Base-by-base conservation (phyloP, 2,888 invertebrate genomes). In the Polia nebulosa region DNA sequence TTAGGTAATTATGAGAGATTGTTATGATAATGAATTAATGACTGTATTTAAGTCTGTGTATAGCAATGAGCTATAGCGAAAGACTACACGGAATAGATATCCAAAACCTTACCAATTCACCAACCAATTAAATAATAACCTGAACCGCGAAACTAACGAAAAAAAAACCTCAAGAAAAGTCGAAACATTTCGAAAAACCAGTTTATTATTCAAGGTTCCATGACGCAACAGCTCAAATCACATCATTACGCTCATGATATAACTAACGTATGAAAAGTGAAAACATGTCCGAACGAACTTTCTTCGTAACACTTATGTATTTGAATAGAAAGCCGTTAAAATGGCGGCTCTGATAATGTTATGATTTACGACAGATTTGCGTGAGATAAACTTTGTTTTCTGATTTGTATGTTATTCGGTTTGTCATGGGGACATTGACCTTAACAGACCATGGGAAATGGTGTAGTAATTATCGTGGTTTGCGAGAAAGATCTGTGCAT, bases 241-340 rank as follows among this genome's bases (percentile, higher is more conserved):
- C 78, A 82, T 79, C 51, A 85, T 87, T 85, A 86, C 82, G 57
- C 8, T 44, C 77, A 78, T 87, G 86, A 86, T 85, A 87, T 87
- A 87, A 85, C 71, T 87, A 87, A 85, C 71, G 58, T 73, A 88
- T 83, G 85, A 87, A 92, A 92, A 93, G 93, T 92, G 92, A 93
- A 92, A 92, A 89, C 87, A 78, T 77, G 78, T 56, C 75, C 65
- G 66, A 71, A 72, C 83, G 20, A 57, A 92, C 93, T 93, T 93
- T 93, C 93, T 90, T 91, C 85, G 89, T 74, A 67, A 74, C 75
- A 89, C 87, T 88, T 87, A 88, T 88, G 85, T 87, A 91, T 93
- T 91, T 92, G 88, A 92, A 91, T 93, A 93, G 93, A 93, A 92
- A 92, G 92, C 87, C 69, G 72, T 77, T 76, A 81, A 80, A 82